These are phyloP conservation scores for Scrobipalpa atriplicella DNA, from an alignment of 2,888 invertebrate species.

Conservation along the genomic window DNA sequence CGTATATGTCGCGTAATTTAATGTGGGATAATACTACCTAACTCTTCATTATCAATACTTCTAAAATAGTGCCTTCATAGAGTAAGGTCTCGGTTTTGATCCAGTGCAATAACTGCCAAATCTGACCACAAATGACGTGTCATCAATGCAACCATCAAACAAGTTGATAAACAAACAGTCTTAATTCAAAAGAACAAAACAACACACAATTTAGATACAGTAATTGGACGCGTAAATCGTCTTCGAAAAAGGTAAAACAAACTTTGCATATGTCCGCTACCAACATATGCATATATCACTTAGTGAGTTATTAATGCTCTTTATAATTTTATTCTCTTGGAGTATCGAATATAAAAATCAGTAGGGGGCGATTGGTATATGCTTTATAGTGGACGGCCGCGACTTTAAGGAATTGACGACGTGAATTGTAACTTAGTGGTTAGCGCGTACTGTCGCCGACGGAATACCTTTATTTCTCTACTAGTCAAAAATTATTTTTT, in stretches of 20 bases:
- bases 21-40: too few relatives aligned
- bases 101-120: too few relatives aligned
- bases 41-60: too few relatives aligned
- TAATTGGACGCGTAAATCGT: conserved; percentile 63
- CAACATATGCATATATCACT: conserved; percentile 65
- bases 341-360: conserved; percentile 75
- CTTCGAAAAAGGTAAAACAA: conserved; percentile 40
- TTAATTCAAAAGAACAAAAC: conserved; percentile 28
- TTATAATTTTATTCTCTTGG: conserved; percentile 76
- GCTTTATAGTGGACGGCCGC: conserved; percentile 60
- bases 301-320: conserved; percentile 70
- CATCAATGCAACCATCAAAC: not conserved
- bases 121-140: not conserved
- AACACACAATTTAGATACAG: conserved; percentile 34
- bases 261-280: conserved; percentile 61
- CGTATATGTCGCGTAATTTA: too few relatives aligned
- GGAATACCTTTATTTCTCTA: conserved; percentile 31
- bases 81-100: too few relatives aligned
- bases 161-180: conserved; percentile 27
- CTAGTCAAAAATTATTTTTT: not conserved
- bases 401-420: conserved; percentile 56
- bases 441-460: conserved; percentile 35
- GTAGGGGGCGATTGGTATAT: conserved; percentile 66
- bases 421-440: conserved; percentile 48
- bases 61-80: too few relatives aligned